A percentile compares a stretch with the other conserved stretches of the same genome.
Conservation (phyloP, 2,888 invertebrate genomes). For the Chorisops tibialis region DNA sequence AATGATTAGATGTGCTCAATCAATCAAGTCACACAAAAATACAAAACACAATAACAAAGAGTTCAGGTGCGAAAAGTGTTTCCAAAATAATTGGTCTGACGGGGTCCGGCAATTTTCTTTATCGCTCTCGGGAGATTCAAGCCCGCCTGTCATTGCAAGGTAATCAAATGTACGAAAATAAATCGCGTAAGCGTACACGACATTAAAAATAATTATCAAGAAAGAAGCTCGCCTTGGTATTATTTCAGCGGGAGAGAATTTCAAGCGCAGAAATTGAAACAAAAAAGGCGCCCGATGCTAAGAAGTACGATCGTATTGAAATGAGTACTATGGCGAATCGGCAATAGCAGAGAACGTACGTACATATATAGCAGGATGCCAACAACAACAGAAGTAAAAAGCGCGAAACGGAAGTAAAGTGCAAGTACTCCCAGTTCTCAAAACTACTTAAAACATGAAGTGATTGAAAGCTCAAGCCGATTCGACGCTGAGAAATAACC, state of each 20-base stretch:
- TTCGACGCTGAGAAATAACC: too few species aligned
- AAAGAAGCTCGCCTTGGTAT: constrained; percentile 33
- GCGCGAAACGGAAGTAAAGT: constrained; percentile 14
- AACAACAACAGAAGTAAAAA: neutral
- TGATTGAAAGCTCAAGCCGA: too few species aligned
- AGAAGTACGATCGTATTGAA: neutral
- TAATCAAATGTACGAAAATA: constrained; percentile 15
- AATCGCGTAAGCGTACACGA: constrained; percentile 12
- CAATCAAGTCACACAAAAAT: constrained; percentile 1
- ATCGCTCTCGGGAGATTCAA: neutral
- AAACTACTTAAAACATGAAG: neutral
- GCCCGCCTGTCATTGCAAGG: constrained; percentile 10
- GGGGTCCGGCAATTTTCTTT: neutral
- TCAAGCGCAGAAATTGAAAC: constrained; percentile 24
- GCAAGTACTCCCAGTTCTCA: neutral
- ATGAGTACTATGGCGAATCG: neutral
- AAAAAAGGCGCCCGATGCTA: neutral
- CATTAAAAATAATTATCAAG: constrained; percentile 27
- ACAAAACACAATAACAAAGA: neutral
- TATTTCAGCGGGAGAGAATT: constrained; percentile 30
- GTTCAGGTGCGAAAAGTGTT: neutral
- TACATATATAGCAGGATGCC: neutral
- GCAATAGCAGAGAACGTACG: too few species aligned
- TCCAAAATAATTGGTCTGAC: neutral
- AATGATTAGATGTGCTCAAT: constrained; percentile 1